Conservation (phyloP, 2,113 vertebrate genomes). For the Nesoenas mayeri region DNA sequence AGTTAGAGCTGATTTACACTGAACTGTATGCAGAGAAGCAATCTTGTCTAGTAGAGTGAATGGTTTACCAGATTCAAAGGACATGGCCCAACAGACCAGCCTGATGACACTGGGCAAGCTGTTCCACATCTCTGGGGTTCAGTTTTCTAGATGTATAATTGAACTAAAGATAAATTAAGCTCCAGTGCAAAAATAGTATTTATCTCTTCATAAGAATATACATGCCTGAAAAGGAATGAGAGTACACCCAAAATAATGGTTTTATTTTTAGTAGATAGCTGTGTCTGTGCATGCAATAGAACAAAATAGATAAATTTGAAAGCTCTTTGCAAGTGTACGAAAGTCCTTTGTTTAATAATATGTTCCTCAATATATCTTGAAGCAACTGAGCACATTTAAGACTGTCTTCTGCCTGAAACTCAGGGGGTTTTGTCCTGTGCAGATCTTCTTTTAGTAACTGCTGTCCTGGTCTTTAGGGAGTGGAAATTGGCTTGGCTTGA, state of each 20-base stretch:
- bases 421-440: accelerated
- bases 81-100: not conserved
- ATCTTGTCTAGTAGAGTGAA: not conserved
- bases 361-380: not conserved
- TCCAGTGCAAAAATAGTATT: not conserved
- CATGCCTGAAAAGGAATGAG: not conserved
- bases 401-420: not conserved
- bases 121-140: not conserved
- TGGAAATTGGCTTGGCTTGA: not conserved
- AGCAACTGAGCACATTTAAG: not conserved
- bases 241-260: not conserved
- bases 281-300: not conserved
- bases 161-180: not conserved
- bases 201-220: not conserved
- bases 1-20: not conserved
- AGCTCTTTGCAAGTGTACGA: not conserved
- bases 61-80: not conserved
- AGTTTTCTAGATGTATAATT: not conserved
- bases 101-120: not conserved
- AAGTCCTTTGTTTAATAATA: not conserved
- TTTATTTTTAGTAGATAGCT: not conserved
- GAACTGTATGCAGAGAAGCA: not conserved
- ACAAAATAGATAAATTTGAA: not conserved
- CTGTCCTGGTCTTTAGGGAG: not conserved
- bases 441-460: not conserved